A percentile compares a stretch with the other conserved stretches of the same genome.
Conservation (phyloP, 1,140 invertebrate genomes). For the Drosophila ironensis region DNA sequence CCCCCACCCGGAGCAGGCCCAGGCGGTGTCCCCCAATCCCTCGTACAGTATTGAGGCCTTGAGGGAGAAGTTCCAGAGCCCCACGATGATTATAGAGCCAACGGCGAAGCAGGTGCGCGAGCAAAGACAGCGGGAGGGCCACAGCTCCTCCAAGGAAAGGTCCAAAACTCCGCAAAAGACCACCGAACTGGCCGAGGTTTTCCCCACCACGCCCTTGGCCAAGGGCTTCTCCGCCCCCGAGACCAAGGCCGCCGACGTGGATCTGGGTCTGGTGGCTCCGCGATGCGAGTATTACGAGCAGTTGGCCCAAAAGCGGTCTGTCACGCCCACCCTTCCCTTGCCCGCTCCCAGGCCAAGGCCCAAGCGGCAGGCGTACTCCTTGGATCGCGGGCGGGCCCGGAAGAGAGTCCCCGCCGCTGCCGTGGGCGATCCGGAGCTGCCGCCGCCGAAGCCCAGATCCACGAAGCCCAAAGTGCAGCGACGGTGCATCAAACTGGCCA, state of each 20-base stretch:
- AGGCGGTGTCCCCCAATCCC: slow-evolving; percentile 20
- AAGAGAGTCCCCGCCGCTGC: slow-evolving; percentile 26
- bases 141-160: not conserved
- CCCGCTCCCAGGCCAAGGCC: slow-evolving; percentile 20
- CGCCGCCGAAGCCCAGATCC: slow-evolving; percentile 60
- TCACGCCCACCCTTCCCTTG: slow-evolving; percentile 15
- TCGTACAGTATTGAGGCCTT: slow-evolving; percentile 61
- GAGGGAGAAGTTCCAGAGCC: slow-evolving; percentile 73
- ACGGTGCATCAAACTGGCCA: slow-evolving; percentile 70
- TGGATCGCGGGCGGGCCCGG: slow-evolving; percentile 53
- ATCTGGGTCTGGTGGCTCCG: slow-evolving; percentile 71
- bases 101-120: slow-evolving; percentile 35
- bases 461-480: slow-evolving; percentile 55
- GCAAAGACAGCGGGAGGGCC: slow-evolving; percentile 13
- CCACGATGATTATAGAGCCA: slow-evolving; percentile 60
- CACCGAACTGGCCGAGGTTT: not conserved
- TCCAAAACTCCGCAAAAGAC: not conserved
- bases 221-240: slow-evolving; percentile 76
- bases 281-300: slow-evolving; percentile 72
- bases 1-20: not conserved
- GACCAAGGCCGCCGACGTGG: slow-evolving; percentile 69
- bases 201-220: slow-evolving; percentile 27
- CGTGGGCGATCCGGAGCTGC: slow-evolving; percentile 48
- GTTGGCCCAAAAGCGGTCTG: slow-evolving; percentile 39
- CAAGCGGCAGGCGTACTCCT: slow-evolving; percentile 64